Conservation (phyloP, 2,888 invertebrate species). For the Oligia fasciuncula region DNA sequence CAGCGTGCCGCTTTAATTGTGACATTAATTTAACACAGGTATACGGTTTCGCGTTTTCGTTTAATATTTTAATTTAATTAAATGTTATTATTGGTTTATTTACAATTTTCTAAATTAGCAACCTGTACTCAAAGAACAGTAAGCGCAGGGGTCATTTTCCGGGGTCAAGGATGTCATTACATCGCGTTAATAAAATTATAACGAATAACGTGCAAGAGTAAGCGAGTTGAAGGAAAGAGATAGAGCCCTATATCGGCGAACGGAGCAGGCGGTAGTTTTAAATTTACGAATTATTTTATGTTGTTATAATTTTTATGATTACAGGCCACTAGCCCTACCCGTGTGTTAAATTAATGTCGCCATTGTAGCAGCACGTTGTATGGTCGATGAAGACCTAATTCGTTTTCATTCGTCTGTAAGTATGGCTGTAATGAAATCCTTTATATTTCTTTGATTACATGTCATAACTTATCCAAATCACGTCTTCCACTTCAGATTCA, state of each 20-base stretch:
- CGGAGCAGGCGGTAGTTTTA: not conserved
- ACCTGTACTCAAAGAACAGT: not conserved
- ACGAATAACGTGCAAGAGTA: too few species aligned
- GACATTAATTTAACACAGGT: not conserved
- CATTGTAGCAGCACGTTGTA: not conserved
- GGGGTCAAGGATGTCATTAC: not conserved
- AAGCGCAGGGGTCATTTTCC: not conserved
- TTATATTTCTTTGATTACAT: not conserved
- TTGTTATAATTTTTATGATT: not conserved
- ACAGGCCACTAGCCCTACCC: not conserved
- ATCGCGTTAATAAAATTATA: not conserved
- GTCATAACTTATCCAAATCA: not conserved
- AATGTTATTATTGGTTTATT: not conserved
- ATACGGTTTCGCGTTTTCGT: not conserved
- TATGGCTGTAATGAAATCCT: not conserved
- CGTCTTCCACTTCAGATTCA: not conserved
- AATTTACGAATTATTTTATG: not conserved
- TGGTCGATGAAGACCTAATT: not conserved
- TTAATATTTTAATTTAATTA: not conserved
- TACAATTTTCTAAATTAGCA: not conserved
- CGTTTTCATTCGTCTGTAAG: too few species aligned
- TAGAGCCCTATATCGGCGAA: too few species aligned
- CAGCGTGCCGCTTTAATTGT: not conserved
- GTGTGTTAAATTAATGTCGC: not conserved
- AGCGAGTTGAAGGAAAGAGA: too few species aligned